These are phyloP conservation scores for Porites lobata DNA, from an alignment of 92 coral and sea anemone species.

Conservation along the genomic window DNA sequence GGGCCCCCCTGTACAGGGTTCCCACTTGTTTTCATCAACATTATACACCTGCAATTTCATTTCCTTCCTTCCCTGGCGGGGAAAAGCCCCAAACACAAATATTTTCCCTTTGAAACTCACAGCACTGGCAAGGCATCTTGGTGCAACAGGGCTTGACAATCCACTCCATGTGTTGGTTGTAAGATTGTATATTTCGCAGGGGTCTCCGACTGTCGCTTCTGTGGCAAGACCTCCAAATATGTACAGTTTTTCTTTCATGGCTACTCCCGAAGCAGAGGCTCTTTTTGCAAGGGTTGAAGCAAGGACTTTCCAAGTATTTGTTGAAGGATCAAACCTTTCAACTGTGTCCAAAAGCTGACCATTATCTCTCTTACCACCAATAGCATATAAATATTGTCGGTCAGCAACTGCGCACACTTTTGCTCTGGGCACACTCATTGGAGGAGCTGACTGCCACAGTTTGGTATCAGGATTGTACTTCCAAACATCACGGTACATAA, in stretches of 20 bases:
- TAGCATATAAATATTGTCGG: conserved; percentile 12
- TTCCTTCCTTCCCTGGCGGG: too few relatives aligned
- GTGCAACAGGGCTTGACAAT: not conserved
- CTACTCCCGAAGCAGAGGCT: conserved; percentile 1
- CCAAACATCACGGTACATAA: not conserved
- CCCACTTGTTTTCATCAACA: conserved; percentile 8
- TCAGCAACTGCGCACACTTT: conserved; percentile 11
- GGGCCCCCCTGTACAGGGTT: not conserved
- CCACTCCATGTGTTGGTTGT: not conserved
- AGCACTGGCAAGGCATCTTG: conserved; percentile 13
- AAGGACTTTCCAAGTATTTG: conserved; percentile 1
- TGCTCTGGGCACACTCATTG: conserved; percentile 6
- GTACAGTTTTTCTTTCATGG: not conserved
- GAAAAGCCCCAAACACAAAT: conserved; percentile 2
- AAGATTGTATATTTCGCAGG: not conserved
- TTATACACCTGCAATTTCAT: not conserved
- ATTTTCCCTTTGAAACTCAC: conserved; percentile 9
- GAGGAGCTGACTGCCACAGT: conserved; percentile 6
- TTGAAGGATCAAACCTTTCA: conserved; percentile 23
- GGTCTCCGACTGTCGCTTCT: not conserved
- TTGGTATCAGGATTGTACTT: conserved; percentile 16
- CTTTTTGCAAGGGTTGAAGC: not conserved
- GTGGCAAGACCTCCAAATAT: not conserved
- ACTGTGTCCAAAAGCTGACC: not conserved
- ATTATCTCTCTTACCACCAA: not conserved